A percentile compares a stretch with the other conserved stretches of the same genome.
Conservation (phyloP, 2,888 invertebrate species). For the Hirtodrosophila trivittata region DNA sequence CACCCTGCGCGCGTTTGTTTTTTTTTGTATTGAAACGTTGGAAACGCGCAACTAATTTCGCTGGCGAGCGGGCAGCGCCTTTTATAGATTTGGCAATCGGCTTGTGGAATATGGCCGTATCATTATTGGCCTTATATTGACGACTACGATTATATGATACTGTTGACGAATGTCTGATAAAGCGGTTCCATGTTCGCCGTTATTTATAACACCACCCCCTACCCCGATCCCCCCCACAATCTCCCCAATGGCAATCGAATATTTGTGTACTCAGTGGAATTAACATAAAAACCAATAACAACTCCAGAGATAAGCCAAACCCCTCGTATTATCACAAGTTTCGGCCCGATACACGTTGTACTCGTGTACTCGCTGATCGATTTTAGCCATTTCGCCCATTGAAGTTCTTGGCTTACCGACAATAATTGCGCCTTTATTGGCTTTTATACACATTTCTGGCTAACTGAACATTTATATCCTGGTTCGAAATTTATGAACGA, state of each 20-base stretch:
- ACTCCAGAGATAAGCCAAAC: constrained; percentile 53
- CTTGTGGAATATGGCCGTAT: constrained; percentile 34
- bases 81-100: constrained; percentile 70
- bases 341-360: constrained; percentile 22
- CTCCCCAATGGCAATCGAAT: not conserved
- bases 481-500: too few species aligned
- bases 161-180: constrained; percentile 68
- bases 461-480: too few species aligned
- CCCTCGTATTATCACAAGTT: constrained; percentile 37
- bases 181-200: constrained; percentile 42
- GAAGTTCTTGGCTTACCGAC: not conserved
- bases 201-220: constrained; percentile 60
- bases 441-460: too few species aligned
- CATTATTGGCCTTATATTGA: constrained; percentile 57
- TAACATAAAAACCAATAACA: constrained; percentile 57
- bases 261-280: constrained; percentile 25
- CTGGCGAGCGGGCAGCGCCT: constrained; percentile 42
- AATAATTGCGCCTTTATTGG: too few species aligned
- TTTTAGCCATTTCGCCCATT: constrained; percentile 27
- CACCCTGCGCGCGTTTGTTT: constrained; percentile 67
- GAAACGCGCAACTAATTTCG: constrained; percentile 74
- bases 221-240: not conserved
- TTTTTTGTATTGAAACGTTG: constrained; percentile 62
- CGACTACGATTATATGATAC: constrained; percentile 55
- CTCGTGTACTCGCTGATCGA: constrained; percentile 23